Evolutionary conservation across 2,797 vertebrate genomes (phyloP), one percentile per base, ranked within the genome.

Genomic region (Pterois miles): DNA sequence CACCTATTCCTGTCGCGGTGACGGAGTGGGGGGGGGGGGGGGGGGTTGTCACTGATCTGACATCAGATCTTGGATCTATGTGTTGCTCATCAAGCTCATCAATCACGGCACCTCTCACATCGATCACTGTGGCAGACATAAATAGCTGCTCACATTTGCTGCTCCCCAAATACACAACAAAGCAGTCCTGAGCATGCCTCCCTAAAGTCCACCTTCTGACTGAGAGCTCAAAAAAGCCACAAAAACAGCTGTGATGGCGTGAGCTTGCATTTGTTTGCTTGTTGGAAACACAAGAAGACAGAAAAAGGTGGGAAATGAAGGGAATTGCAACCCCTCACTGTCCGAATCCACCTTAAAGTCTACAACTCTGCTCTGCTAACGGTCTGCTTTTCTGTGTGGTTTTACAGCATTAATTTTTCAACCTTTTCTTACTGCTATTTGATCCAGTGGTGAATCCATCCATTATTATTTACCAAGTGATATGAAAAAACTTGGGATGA

Each of bases 101-200:
- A 57, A 38, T 74, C 27, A 7, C 63, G 7, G 60, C 31, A 59
- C 56, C 40, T 83, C 74, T 78, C 63, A 16, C 66, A 87, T 83
- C 78, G 82, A 91, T 87, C 74, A 64, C 48, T 4, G 46, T 8
- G 20, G 69, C 20, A 23, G 76, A 83, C 81, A 73, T 80, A 90
- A 92, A 90, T 65, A 90, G 82, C 74, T 74, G 76, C 74, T 81
- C 22, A 13, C 68, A 36, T 73, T 83, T 18, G 43, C 80, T 29
- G 23, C 74, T 76, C 63, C 78, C 73, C 57, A 86, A 72, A 78
- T 58, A 71, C 58, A 73, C 74, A 87, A 91, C 91, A 77, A 88
- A 66, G 58, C 60, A 25, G 29, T 27, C 38, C 63, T 85, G 53
- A 77, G 68, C 71, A 64, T 52, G 67, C 34, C 65, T 88, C 86